These are phyloP conservation scores for Pristionchus exspectatus DNA, from an alignment of 2,888 invertebrate species.

Conservation along the genomic window DNA sequence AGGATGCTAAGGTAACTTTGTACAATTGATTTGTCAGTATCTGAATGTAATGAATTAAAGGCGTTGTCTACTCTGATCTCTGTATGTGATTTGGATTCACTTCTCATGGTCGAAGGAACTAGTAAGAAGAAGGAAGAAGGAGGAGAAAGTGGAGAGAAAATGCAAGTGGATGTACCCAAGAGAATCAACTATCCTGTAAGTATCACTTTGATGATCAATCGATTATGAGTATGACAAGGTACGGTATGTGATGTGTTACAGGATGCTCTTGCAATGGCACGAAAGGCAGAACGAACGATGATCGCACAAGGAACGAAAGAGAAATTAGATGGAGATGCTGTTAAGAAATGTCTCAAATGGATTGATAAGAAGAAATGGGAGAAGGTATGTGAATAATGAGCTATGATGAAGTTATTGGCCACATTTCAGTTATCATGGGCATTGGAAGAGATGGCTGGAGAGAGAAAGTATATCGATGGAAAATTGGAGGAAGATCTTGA, in stretches of 20 bases:
- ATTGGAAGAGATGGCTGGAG: slow-evolving; percentile 61
- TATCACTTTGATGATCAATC: neutral
- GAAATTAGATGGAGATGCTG: slow-evolving; percentile 67
- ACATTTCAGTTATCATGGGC: slow-evolving; percentile 63
- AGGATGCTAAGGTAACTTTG: slow-evolving; percentile 58
- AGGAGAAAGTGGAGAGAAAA: slow-evolving; percentile 41
- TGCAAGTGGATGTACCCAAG: slow-evolving; percentile 8
- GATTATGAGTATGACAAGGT: neutral
- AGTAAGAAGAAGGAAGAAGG: slow-evolving; percentile 39
- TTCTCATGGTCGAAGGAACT: slow-evolving; percentile 54
- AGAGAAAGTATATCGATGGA: slow-evolving; percentile 59
- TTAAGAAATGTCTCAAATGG: slow-evolving; percentile 65
- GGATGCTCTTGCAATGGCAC: slow-evolving; percentile 6
- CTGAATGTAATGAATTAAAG: neutral
- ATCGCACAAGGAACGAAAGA: slow-evolving; percentile 43
- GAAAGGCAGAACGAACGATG: slow-evolving; percentile 12
- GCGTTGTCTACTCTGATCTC: slow-evolving; percentile 53
- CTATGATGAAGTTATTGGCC: neutral
- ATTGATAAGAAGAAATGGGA: slow-evolving; percentile 60
- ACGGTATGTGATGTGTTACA: neutral
- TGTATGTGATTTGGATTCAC: slow-evolving; percentile 54
- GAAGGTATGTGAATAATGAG: slow-evolving; percentile 55
- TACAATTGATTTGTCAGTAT: neutral
- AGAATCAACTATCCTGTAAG: slow-evolving; percentile 22
- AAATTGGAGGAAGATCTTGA: slow-evolving; percentile 67